A percentile compares a stretch with the other conserved stretches of the same genome.
Evolutionary conservation across 35 echinoderm and acorn worm species (phyloP).

Genomic region (Anneissia japonica): DNA sequence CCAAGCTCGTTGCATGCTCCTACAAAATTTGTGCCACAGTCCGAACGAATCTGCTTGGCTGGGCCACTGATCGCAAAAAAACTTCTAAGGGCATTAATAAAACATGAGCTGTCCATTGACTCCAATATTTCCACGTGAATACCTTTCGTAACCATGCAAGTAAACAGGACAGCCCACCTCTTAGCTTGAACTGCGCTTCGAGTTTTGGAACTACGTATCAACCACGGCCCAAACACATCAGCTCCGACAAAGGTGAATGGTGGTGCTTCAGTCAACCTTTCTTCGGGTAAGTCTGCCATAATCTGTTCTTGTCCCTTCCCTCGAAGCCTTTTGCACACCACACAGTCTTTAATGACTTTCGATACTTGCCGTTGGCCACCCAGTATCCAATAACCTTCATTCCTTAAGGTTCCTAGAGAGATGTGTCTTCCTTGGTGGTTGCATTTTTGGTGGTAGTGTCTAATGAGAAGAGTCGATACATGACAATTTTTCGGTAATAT

Average conservation of each 20-base stretch:
- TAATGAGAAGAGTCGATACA: neutral
- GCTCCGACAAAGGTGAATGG: slow-evolving; percentile 61
- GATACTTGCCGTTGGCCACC: neutral
- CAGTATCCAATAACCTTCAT: neutral
- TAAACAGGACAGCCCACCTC: too few relatives aligned
- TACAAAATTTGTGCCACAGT: slow-evolving; percentile 51
- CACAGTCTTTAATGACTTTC: neutral
- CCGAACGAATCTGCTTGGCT: slow-evolving; percentile 23
- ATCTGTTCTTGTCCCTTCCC: slow-evolving; percentile 6
- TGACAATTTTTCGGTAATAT: neutral
- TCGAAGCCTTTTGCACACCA: neutral
- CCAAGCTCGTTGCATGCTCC: slow-evolving; percentile 52
- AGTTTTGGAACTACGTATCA: too few relatives aligned
- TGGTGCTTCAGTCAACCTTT: slow-evolving; percentile 41
- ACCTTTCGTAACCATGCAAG: too few relatives aligned
- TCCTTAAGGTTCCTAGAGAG: neutral
- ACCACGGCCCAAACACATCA: too few relatives aligned
- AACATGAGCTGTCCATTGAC: too few relatives aligned
- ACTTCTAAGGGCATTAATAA: too few relatives aligned
- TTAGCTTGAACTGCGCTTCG: too few relatives aligned
- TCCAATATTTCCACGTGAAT: too few relatives aligned
- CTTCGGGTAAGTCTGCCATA: slow-evolving; percentile 43
- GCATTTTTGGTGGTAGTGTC: neutral
- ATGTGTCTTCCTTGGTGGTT: neutral
- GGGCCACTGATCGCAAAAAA: slow-evolving; percentile 39